A percentile compares a stretch with the other conserved stretches of the same genome.
Conservation (phyloP, 2,797 vertebrate genomes). For the Nasua narica region DNA sequence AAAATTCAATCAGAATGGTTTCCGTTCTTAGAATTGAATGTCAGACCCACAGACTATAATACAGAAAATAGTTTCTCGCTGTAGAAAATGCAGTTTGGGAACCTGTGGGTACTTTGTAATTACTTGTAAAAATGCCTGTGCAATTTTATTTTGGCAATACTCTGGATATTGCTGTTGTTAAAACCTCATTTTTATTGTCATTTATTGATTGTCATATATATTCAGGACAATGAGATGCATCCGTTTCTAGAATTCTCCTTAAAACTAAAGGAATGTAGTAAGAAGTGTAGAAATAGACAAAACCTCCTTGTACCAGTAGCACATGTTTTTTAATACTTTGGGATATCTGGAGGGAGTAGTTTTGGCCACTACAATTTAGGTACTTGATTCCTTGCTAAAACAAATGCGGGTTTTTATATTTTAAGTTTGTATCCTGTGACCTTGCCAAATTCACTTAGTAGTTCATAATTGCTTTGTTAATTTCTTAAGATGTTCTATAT, state of each 20-base stretch:
- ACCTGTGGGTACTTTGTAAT: background rate
- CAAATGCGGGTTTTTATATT: background rate
- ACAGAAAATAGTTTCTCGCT: background rate
- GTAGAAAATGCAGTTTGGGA: background rate
- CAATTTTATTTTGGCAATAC: background rate
- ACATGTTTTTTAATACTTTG: background rate
- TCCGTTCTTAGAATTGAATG: conserved; percentile 21
- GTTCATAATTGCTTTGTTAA: background rate
- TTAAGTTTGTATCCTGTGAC: background rate
- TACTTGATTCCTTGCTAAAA: background rate
- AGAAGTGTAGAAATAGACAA: background rate
- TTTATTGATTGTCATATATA: background rate
- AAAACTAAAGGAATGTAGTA: background rate
- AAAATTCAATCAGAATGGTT: background rate
- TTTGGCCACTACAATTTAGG: background rate
- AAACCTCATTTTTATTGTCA: background rate
- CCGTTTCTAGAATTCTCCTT: background rate
- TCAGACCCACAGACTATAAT: background rate
- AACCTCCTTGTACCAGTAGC: background rate
- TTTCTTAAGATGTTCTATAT: background rate
- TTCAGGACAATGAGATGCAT: background rate
- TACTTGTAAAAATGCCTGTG: background rate
- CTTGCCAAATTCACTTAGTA: background rate
- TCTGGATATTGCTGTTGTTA: background rate
- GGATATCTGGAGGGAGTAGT: background rate